These are phyloP conservation scores for Schizopygopsis malacanthus DNA, from an alignment of 2,797 vertebrate species.

Conservation along the genomic window DNA sequence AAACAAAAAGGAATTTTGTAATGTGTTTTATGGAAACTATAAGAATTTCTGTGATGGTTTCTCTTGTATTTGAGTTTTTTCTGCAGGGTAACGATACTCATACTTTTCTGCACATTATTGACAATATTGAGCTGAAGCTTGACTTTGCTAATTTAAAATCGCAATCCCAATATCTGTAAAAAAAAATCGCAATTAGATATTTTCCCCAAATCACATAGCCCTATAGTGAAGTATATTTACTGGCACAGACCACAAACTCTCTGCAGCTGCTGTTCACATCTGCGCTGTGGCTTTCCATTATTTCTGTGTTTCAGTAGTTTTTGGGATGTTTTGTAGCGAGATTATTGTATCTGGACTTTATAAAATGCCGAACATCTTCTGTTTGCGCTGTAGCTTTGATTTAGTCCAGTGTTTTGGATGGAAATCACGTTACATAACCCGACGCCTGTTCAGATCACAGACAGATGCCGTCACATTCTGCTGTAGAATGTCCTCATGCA, in stretches of 20 bases:
- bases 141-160: too few species aligned
- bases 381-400: slow-evolving; percentile 1
- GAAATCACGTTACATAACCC: slow-evolving; percentile 34
- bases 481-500: slow-evolving; percentile 37
- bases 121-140: too few species aligned
- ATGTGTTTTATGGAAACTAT: too few species aligned
- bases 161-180: too few species aligned
- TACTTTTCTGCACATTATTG: too few species aligned
- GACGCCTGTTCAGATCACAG: slow-evolving; percentile 35
- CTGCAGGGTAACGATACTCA: too few species aligned
- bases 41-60: too few species aligned
- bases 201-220: too few species aligned
- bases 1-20: too few species aligned
- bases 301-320: neutral
- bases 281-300: neutral
- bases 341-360: slow-evolving; percentile 1
- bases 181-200: too few species aligned
- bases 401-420: slow-evolving; percentile 34
- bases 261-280: neutral
- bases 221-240: neutral
- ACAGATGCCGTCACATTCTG: slow-evolving; percentile 40
- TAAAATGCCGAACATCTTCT: slow-evolving; percentile 16
- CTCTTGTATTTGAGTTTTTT: too few species aligned
- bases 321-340: neutral
- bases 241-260: neutral